Evolutionary conservation across 2,113 vertebrate genomes (phyloP).

Genomic region (Xenopus borealis): DNA sequence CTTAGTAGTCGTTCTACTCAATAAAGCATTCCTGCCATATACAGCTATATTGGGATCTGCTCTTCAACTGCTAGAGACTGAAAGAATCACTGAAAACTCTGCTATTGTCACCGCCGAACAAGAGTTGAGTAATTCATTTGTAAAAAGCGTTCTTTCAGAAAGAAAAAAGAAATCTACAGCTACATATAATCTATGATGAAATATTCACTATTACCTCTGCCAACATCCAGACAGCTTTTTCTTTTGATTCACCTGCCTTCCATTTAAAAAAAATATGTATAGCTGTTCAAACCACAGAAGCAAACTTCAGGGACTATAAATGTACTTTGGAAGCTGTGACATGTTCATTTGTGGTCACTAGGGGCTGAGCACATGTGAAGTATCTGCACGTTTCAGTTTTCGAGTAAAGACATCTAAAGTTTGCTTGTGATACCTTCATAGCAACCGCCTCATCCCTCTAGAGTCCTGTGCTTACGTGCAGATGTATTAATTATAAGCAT

Average conservation of each 20-base stretch:
- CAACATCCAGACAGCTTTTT: no score
- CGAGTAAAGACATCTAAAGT: background rate
- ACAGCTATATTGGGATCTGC: no score
- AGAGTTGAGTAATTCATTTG: no score
- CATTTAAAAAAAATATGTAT: background rate
- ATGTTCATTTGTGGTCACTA: background rate
- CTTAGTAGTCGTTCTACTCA: no score
- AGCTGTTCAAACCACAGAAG: background rate
- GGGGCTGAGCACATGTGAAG: background rate
- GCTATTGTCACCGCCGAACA: no score
- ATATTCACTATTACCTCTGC: background rate
- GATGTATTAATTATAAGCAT: constrained; percentile 43
- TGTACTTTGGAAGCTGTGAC: background rate
- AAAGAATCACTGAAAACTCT: no score
- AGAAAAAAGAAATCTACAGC: no score
- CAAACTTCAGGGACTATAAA: background rate
- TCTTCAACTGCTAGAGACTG: no score
- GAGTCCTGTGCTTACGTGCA: constrained; percentile 18
- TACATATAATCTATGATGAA: background rate
- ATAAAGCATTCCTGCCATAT: no score
- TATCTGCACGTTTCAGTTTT: background rate
- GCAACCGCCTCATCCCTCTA: constrained; percentile 4
- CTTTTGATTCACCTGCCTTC: background rate
- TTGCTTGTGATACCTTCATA: constrained; percentile 19
- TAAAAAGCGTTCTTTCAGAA: no score